These are phyloP conservation scores for Penelope pileata DNA, from an alignment of 2,113 vertebrate species.

Conservation along the genomic window DNA sequence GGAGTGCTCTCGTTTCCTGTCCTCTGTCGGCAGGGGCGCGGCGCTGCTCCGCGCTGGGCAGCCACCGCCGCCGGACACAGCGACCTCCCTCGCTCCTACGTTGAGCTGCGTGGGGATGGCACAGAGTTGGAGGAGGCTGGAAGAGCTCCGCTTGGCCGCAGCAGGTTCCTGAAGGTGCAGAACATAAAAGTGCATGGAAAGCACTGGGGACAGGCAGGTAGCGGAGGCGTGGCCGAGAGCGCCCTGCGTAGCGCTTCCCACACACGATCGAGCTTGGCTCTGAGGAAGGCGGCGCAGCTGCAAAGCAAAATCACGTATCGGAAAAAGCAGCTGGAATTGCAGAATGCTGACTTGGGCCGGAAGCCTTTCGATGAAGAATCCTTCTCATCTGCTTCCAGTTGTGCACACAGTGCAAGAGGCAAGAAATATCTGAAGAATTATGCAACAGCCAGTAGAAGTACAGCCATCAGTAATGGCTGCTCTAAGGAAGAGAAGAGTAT, in stretches of 20 bases:
- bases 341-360: neutral
- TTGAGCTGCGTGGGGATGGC: constrained; percentile 6
- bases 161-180: constrained; percentile 79
- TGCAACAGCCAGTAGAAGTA: accelerated
- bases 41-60: neutral
- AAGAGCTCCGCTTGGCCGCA: neutral
- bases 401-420: neutral
- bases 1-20: neutral
- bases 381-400: constrained; percentile 3
- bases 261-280: constrained; percentile 3
- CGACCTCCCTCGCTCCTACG: constrained; percentile 10
- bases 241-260: neutral
- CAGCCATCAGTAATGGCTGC: accelerated
- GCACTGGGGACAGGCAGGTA: accelerated
- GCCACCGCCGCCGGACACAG: neutral
- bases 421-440: constrained; percentile 77
- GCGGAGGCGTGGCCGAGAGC: accelerated
- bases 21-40: neutral
- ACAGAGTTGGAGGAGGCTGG: neutral
- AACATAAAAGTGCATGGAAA: accelerated
- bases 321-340: neutral
- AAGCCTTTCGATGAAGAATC: neutral
- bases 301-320: constrained; percentile 75
- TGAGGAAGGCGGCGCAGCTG: constrained; percentile 76
- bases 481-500: neutral